Evolutionary conservation across 1,140 invertebrate genomes (phyloP), one percentile per base, ranked within the genome.

Genomic region (Dreissena rostriformis): DNA sequence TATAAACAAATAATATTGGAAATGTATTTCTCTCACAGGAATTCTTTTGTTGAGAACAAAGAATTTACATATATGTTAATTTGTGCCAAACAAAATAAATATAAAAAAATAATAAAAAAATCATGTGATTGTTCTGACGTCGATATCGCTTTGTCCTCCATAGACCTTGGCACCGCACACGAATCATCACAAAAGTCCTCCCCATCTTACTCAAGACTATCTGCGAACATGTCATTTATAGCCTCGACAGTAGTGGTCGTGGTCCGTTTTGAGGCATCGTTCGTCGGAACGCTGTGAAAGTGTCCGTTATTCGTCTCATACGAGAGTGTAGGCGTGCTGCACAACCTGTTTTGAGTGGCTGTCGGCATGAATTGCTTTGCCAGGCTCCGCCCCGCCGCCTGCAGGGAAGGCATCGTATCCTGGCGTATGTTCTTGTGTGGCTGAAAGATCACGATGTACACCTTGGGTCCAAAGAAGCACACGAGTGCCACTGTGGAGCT

Each of bases 381-480:
- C 66, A 81, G 28, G 74, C 84, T 67, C 66, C 67, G 72, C 70
- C 77, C 70, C 63, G 79, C 75, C 75, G 86, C 55, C 76, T 87
- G 65, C 82, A 83, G 72, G 28, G 87, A 86, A 11, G 88, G 79
- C 1, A 87, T 76, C 0, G 88, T 86, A n/a, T 85, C 87, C 79
- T 92, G 90, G 10, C 96, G 94, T 1, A 96, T 95, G 88, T 97
- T 97, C 88, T 97, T 97, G 89, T 96, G 96, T 0, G 96, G 96
- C 88, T 96, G 96, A 88, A 96, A 96, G 6, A 96, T 91, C 11
- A 96, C 95, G 67, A 96, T 95, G 90, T 96, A 96, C n/a, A 97
- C 95, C 93, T 97, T 97, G 1, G 96, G 96, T 0, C 95, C 96
- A 93, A 97, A 97, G 0, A 97, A 94, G 88, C 96, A 97, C 55